Evolutionary conservation across 1,140 invertebrate genomes (phyloP).

Genomic region (Brachionus sp.): DNA sequence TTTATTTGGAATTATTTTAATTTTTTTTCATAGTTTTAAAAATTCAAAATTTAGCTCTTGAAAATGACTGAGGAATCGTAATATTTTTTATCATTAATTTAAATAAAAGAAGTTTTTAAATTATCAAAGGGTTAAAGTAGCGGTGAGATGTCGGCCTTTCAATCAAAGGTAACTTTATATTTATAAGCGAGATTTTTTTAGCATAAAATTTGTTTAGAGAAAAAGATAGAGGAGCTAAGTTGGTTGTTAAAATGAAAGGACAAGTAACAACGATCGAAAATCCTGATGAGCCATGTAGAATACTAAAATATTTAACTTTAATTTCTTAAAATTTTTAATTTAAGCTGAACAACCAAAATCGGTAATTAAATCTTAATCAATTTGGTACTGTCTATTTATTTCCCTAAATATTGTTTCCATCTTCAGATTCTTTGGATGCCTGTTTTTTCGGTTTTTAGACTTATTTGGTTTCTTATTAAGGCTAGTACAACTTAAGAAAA

Average conservation of each 20-base stretch:
- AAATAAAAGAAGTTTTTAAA: neutral
- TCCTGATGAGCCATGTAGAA: conserved; percentile 55
- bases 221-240: conserved; percentile 62
- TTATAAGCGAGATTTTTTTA: neutral
- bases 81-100: neutral
- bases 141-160: conserved; percentile 66
- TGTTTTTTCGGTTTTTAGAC: too few species aligned
- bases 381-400: too few species aligned
- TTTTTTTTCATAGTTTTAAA: neutral
- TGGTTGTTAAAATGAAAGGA: conserved; percentile 64
- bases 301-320: too few species aligned
- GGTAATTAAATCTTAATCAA: too few species aligned
- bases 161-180: conserved; percentile 56
- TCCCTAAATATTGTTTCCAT: too few species aligned
- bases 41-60: neutral
- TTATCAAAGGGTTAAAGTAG: conserved; percentile 61
- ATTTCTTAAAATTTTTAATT: too few species aligned
- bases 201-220: conserved; percentile 56
- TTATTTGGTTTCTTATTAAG: too few species aligned
- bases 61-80: conserved; percentile 46
- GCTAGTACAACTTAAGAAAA: too few species aligned
- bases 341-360: too few species aligned
- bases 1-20: neutral
- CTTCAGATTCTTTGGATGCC: too few species aligned
- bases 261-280: conserved; percentile 61